These are phyloP conservation scores for Eupeodes luniger DNA, from an alignment of 2,888 invertebrate genomes.

Conservation along the genomic window DNA sequence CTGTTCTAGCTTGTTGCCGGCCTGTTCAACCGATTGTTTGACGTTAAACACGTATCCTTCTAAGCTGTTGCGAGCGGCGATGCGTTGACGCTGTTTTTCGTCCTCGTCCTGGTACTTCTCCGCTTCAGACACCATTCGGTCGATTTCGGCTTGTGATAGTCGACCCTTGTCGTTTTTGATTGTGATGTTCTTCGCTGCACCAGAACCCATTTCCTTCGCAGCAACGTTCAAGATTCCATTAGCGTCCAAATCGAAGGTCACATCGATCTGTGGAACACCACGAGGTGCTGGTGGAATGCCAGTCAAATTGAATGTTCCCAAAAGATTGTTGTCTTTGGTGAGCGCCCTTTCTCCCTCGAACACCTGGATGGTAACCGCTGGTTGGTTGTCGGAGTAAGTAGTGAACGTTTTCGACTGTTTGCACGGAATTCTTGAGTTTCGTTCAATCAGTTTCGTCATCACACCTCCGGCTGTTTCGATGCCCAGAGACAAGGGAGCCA, in stretches of 20 bases:
- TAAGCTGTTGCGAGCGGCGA: constrained; percentile 89
- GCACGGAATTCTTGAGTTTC: constrained; percentile 89
- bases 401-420: constrained; percentile 90
- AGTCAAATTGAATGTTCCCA: constrained; percentile 97
- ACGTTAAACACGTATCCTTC: constrained; percentile 89
- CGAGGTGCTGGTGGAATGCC: constrained; percentile 97
- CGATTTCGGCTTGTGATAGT: constrained; percentile 92
- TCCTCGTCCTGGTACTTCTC: constrained; percentile 90
- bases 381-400: constrained; percentile 92
- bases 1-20: constrained; percentile 87
- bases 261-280: constrained; percentile 94
- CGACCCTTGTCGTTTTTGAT: constrained; percentile 94
- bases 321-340: constrained; percentile 96
- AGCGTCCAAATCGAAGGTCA: constrained; percentile 93
- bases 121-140: constrained; percentile 90
- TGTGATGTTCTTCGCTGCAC: constrained; percentile 90
- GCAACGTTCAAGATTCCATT: constrained; percentile 97
- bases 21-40: constrained; percentile 88
- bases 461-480: constrained; percentile 93
- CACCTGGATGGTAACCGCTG: constrained; percentile 90
- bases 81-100: constrained; percentile 88
- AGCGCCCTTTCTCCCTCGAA: constrained; percentile 93
- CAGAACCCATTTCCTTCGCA: constrained; percentile 89
- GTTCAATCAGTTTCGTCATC: constrained; percentile 90
- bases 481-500: constrained; percentile 89